phyloP scores from a whole-genome alignment of 2,797 vertebrate genomes.

The Enteromius radiatus region DNA sequence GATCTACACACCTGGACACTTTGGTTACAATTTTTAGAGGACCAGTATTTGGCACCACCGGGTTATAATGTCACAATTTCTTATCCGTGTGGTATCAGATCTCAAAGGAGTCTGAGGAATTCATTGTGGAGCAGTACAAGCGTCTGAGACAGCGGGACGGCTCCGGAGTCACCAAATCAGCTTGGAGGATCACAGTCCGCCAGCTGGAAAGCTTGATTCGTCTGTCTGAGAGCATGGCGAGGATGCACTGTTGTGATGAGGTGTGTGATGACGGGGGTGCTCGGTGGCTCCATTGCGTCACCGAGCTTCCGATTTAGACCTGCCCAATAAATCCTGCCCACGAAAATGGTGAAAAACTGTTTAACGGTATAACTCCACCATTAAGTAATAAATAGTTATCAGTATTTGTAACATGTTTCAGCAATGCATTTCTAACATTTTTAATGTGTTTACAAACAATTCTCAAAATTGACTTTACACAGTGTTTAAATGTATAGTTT shows the following conservation, averaged over 20 bases:
- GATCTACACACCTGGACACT: not conserved
- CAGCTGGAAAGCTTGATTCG: conserved; percentile 99
- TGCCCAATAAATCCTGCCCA: too few relatives aligned
- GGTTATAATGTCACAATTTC: not conserved
- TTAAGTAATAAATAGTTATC: too few relatives aligned
- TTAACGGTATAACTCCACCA: too few relatives aligned
- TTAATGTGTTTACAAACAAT: too few relatives aligned
- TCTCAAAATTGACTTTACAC: too few relatives aligned
- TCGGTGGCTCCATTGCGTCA: too few relatives aligned
- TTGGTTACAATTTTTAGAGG: not conserved
- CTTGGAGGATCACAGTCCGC: conserved; percentile 96
- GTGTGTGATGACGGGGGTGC: conserved; percentile 60
- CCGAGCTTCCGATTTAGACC: too few relatives aligned
- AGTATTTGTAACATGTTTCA: too few relatives aligned
- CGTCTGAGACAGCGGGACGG: conserved; percentile 92
- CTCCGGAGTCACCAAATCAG: conserved; percentile 87
- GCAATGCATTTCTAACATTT: too few relatives aligned
- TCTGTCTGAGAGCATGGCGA: conserved; percentile 94
- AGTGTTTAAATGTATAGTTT: not conserved
- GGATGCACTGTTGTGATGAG: conserved; percentile 99
- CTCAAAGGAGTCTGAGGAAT: conserved; percentile 95
- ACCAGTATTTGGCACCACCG: not conserved
- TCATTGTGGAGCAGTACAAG: conserved; percentile 98
- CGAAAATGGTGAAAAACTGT: too few relatives aligned
- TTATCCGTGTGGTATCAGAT: conserved; percentile 77